Conservation (phyloP, 2,797 vertebrate genomes). For the Prunella strophiata region DNA sequence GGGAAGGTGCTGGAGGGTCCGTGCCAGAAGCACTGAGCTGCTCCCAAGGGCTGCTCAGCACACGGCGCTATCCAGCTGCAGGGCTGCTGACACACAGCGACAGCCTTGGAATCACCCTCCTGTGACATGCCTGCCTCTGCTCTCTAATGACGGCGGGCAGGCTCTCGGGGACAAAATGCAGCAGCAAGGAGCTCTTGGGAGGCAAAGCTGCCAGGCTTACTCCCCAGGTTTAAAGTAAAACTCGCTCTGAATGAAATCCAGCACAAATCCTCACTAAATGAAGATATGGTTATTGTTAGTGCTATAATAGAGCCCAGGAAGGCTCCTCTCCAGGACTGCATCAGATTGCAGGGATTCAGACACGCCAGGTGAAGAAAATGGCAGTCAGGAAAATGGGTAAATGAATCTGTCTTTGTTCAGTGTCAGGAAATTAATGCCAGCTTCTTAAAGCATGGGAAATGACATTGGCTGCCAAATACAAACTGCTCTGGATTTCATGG, state of each 20-base stretch:
- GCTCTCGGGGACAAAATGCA: background rate
- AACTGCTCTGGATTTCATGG: conserved; percentile 37
- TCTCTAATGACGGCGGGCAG: background rate
- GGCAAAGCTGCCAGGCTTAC: background rate
- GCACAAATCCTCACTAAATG: background rate
- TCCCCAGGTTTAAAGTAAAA: background rate
- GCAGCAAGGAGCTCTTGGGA: background rate
- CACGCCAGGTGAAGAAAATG: background rate
- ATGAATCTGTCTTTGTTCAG: conserved; percentile 26
- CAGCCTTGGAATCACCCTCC: background rate
- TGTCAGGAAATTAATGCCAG: conserved; percentile 37
- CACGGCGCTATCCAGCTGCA: background rate
- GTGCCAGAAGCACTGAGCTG: background rate
- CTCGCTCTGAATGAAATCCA: background rate
- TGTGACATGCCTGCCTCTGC: background rate
- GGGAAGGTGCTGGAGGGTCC: background rate
- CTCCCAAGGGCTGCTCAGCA: background rate
- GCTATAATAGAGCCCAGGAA: background rate
- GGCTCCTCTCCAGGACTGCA: background rate
- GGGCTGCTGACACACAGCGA: background rate
- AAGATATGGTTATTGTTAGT: background rate
- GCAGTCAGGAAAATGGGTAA: background rate
- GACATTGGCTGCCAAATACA: conserved; percentile 41
- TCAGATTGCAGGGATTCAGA: background rate
- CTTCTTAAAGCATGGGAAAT: conserved; percentile 47